Conservation (phyloP, 2,113 vertebrate species). For the Scalopus aquaticus region DNA sequence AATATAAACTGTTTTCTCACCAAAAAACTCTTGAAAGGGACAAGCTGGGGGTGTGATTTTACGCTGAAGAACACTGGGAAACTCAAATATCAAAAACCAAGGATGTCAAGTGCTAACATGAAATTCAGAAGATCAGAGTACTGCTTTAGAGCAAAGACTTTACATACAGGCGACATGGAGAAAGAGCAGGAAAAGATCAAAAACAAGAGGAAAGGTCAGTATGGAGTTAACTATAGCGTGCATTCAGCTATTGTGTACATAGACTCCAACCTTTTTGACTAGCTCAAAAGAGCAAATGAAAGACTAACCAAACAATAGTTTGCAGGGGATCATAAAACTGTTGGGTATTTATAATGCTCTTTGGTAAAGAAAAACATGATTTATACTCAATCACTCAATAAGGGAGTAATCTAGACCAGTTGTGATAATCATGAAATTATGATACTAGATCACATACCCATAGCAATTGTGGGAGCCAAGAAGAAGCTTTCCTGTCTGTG, state of each 20-base stretch:
- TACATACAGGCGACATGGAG: neutral
- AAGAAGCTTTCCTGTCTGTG: neutral
- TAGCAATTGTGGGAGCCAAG: neutral
- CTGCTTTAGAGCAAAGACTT: neutral
- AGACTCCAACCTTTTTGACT: neutral
- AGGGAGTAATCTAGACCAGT: neutral
- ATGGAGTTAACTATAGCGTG: neutral
- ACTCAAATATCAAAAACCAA: neutral
- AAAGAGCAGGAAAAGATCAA: neutral
- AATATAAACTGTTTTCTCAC: neutral
- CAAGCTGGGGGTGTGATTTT: neutral
- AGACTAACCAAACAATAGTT: neutral
- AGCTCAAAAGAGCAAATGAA: neutral
- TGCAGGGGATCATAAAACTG: neutral
- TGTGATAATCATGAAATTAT: neutral
- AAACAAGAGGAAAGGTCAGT: neutral
- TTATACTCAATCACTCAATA: neutral
- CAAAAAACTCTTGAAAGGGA: neutral
- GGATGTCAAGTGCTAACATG: neutral
- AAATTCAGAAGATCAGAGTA: neutral
- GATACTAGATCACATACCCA: neutral
- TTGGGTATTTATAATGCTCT: neutral
- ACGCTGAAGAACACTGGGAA: neutral
- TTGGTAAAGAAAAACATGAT: neutral
- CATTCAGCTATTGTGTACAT: neutral